Base-by-base conservation (phyloP, 2,797 vertebrate genomes). In the Diplodus sargus region DNA sequence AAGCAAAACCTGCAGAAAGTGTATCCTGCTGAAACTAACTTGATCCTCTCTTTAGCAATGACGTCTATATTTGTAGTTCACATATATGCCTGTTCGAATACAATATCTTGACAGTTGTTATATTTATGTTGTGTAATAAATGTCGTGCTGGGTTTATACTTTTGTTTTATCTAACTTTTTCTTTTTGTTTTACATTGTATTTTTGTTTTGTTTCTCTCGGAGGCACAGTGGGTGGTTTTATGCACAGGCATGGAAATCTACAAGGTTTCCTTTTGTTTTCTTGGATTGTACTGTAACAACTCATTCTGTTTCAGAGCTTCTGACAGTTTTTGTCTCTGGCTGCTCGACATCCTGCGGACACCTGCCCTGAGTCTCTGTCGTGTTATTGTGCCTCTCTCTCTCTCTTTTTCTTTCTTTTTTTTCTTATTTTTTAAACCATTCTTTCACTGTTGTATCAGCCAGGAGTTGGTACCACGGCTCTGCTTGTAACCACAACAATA, bases 51-150 rank as follows among this genome's bases (percentile, higher is more conserved):
- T 87, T 94, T 95, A 95, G 95, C 94, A 91, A 94, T 85, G 90
- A 93, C 89, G 86, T 95, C 94, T 95, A 93, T 95, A 94, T 95
- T 95, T 95, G 95, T 96, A 96, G 94, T 94, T 95, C 94, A 95
- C 94, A 95, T 96, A 95, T 96, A 96, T 96, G 95, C 95, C 95
- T 96, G 95, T 96, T 96, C 91, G 86, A 95, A 95, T 92, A 95
- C 92, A 94, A 95, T 95, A 96, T 96, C 93, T 95, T 95, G 93
- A 94, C 94, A 92, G 89, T 93, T 94, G 93, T 93, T 95, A 94
- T 95, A 92, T 95, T 95, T 96, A 95, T 96, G 97, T 99, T 96
- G 95, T 96, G 96, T 97, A 95, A 96, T 97, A 95, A 97, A 96
- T 97, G 96, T 97, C 79, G 96, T 97, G 96, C 95, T 96, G 95